Evolutionary conservation across 2,888 invertebrate genomes (phyloP).

Genomic region (Zhengitettix transpicula): DNA sequence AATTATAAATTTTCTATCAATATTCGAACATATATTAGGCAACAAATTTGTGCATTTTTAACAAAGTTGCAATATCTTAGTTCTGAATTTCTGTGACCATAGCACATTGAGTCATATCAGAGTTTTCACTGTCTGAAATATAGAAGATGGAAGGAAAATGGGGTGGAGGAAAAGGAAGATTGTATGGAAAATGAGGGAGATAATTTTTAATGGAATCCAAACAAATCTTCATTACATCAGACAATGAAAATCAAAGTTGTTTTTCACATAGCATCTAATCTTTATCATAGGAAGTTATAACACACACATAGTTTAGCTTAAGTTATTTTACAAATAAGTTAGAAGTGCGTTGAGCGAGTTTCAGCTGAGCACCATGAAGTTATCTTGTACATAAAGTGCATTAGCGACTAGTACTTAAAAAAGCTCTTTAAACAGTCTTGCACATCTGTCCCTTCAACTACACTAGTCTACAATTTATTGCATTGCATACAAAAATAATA

Average conservation of each 20-base stretch:
- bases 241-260: too few relatives aligned
- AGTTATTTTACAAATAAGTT: too few relatives aligned
- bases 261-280: too few relatives aligned
- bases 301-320: too few relatives aligned
- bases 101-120: too few relatives aligned
- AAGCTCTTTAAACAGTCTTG: not conserved
- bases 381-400: not conserved
- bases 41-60: not conserved
- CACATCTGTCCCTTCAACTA: not conserved
- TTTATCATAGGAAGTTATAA: too few relatives aligned
- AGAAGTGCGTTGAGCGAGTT: not conserved
- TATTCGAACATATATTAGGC: not conserved
- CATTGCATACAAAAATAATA: not conserved
- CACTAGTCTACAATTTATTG: not conserved
- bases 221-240: too few relatives aligned
- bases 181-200: too few relatives aligned
- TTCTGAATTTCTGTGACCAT: too few relatives aligned
- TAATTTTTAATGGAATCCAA: too few relatives aligned
- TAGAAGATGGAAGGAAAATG: not conserved
- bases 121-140: not conserved
- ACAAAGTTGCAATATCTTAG: not conserved
- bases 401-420: not conserved
- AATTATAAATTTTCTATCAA: too few relatives aligned
- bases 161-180: too few relatives aligned
- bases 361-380: not conserved